Conservation (phyloP, 2,888 invertebrate species). For the Trichacis sp. region DNA sequence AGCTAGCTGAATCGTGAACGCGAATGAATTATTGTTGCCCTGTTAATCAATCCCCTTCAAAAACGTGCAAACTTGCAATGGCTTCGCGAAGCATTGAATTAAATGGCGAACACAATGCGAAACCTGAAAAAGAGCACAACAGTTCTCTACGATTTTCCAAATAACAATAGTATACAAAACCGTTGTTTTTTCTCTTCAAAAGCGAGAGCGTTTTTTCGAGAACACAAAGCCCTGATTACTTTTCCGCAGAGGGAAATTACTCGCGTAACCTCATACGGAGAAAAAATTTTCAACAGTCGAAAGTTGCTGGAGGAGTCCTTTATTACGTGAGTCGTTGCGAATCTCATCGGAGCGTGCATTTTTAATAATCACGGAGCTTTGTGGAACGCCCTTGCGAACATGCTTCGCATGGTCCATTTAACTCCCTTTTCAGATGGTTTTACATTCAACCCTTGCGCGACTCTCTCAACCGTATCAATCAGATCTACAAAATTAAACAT, state of each 20-base stretch:
- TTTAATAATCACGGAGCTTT: constrained; percentile 8
- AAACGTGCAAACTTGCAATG: neutral
- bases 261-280: too few relatives aligned
- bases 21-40: neutral
- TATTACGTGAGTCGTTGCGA: neutral
- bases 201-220: too few relatives aligned
- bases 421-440: constrained; percentile 1
- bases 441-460: neutral
- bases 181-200: too few relatives aligned
- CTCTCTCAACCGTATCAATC: constrained; percentile 13
- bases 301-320: neutral
- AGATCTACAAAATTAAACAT: constrained; percentile 39
- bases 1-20: neutral
- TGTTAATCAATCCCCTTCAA: neutral
- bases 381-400: constrained; percentile 7
- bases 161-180: too few relatives aligned
- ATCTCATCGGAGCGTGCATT: constrained; percentile 1
- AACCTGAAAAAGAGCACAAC: too few relatives aligned
- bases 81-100: neutral
- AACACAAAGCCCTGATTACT: too few relatives aligned
- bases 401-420: constrained; percentile 8
- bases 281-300: too few relatives aligned
- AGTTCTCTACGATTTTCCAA: too few relatives aligned
- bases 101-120: too few relatives aligned
- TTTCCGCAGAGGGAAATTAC: too few relatives aligned